Evolutionary conservation across 2,888 invertebrate species (phyloP), one percentile per base, ranked within the genome.

Genomic region (Andrena camellia): DNA sequence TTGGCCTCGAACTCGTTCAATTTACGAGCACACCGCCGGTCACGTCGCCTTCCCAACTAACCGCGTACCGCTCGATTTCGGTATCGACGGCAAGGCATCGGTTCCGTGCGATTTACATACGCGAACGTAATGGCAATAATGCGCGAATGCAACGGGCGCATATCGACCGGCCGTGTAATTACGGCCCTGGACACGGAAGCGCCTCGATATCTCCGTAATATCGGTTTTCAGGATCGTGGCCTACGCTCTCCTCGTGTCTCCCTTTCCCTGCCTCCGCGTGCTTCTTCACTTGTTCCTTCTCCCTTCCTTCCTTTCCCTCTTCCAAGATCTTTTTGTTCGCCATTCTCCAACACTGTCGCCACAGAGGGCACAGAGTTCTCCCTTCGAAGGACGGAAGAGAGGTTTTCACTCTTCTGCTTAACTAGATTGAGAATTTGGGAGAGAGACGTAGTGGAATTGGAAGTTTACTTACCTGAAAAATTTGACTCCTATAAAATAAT

Each of bases 111-210:
- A 70, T 70, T 70, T 79, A 79, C 69, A 72, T 68, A 50, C 60
- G 73, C 68, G 66, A 50, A 52, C 62, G 79, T 82, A 82, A 88
- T 79, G 87, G 77, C 84, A 83, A 87, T 85, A 85, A 88, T 60
- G 87, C 80, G 82, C 80, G 80, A 82, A 80, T 78, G 85, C 83
- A 74, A 81, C 64, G 81, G 81, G 59, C 79, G 67, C 81, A 78
- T 42, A 42, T 82, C 83, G 72, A 54, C 73, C 75, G 69, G 70
- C 69, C 80, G 72, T 81, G 82, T 88, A 88, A 88, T 88, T 87
- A 86, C 88, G 87, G 78, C 69, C 80, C 80, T 86, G 83, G 84
- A 87, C 86, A 87, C 87, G 88, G 88, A 87, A 88, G 88, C 87
- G 77, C 68, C 86, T 83, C 82, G 82, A 83, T 88, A 84, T 86